Percentiles rank a stretch among this genome's conserved stretches.
Conservation (phyloP, 2,888 invertebrate genomes). For the Hirtodrosophila confusa region DNA sequence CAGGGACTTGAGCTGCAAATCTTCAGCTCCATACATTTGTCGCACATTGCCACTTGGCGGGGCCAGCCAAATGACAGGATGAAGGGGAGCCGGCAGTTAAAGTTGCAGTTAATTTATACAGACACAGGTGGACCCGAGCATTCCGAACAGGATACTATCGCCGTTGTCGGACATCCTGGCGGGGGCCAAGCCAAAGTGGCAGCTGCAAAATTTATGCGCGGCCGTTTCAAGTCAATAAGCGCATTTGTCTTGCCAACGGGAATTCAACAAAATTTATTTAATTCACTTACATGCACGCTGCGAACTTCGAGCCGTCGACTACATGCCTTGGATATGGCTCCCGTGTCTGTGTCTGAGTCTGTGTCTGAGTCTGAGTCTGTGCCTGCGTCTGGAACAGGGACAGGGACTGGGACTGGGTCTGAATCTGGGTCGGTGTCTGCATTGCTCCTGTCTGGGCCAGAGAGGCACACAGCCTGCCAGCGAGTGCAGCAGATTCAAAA, state of each 20-base stretch:
- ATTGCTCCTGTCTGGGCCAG: background rate
- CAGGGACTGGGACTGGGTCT: background rate
- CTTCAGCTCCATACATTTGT: constrained; percentile 36
- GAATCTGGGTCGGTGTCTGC: background rate
- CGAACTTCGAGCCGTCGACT: too few relatives aligned
- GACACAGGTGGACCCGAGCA: constrained; percentile 29
- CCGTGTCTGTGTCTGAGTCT: constrained; percentile 2
- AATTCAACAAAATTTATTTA: constrained; percentile 58
- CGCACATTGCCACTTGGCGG: constrained; percentile 30
- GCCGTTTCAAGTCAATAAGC: constrained; percentile 78
- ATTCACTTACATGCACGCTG: constrained; percentile 59
- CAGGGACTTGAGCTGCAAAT: constrained; percentile 41
- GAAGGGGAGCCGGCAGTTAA: constrained; percentile 3
- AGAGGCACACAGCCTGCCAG: background rate
- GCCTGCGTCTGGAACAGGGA: background rate
- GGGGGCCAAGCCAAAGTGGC: constrained; percentile 32
- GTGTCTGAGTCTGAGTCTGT: background rate
- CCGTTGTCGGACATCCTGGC: constrained; percentile 21
- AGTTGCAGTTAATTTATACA: constrained; percentile 60
- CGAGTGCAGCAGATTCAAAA: constrained; percentile 5
- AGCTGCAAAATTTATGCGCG: constrained; percentile 69
- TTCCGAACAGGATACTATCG: constrained; percentile 11
- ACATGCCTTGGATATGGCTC: background rate
- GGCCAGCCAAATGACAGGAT: background rate
- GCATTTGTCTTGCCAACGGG: constrained; percentile 71